Conservation (phyloP, 2,797 vertebrate genomes). For the Pantherophis alleghaniensis region DNA sequence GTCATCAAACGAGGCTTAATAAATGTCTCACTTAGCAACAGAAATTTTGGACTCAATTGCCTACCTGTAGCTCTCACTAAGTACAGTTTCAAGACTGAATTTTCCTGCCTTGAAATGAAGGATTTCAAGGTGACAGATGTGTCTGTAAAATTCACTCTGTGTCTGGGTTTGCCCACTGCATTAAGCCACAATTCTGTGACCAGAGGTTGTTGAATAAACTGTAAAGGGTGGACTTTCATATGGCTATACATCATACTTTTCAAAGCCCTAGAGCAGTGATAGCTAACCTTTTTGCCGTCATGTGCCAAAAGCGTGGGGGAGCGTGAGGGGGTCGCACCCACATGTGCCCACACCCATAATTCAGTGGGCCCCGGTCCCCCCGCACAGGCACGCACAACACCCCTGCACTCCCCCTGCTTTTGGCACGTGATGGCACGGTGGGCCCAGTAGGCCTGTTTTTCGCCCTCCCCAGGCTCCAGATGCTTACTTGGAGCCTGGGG, state of each 20-base stretch:
- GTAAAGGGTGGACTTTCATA: not conserved
- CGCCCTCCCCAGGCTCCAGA: no score
- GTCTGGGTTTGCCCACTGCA: not conserved
- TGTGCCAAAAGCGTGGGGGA: no score
- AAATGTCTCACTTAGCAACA: not conserved
- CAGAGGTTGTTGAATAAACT: not conserved
- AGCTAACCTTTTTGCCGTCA: no score
- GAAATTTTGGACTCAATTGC: not conserved
- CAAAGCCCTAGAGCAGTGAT: not conserved
- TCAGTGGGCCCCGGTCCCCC: no score
- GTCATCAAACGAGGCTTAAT: not conserved
- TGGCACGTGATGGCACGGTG: no score
- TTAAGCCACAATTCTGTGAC: not conserved
- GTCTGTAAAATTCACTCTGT: not conserved
- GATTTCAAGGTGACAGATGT: not conserved
- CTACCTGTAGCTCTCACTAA: not conserved
- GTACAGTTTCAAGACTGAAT: not conserved
- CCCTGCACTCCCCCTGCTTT: no score
- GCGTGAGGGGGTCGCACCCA: no score
- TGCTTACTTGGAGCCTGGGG: no score
- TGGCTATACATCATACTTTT: not conserved
- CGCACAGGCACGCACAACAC: no score
- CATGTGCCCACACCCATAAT: no score
- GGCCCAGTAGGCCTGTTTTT: no score
- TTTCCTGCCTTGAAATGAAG: not conserved